These are phyloP conservation scores for Hymenochirus boettgeri DNA, from an alignment of 2,113 vertebrate species.

Conservation along the genomic window DNA sequence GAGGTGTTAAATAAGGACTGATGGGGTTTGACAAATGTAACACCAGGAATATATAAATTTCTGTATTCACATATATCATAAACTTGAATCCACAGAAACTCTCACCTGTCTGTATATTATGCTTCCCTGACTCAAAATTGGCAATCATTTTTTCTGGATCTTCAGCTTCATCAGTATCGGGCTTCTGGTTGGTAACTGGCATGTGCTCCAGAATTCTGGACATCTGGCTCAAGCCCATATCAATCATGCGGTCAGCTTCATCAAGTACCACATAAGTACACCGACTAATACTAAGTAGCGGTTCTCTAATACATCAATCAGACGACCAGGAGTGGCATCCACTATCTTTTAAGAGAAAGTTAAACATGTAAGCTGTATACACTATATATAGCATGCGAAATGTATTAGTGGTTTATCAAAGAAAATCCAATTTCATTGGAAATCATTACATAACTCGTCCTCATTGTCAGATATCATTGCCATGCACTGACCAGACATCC, in stretches of 20 bases:
- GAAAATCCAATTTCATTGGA: too few species aligned
- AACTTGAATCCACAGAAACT: too few species aligned
- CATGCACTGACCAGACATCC: too few species aligned
- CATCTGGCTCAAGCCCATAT: conserved; percentile 98
- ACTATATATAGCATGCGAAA: neutral
- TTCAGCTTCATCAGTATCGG: conserved; percentile 92
- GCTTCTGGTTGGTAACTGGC: conserved; percentile 96
- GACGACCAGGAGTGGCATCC: conserved; percentile 88
- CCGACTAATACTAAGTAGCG: conserved; percentile 92
- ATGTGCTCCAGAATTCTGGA: conserved; percentile 96
- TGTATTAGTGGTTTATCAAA: too few species aligned
- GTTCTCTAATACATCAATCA: conserved; percentile 95
- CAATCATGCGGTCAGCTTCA: conserved; percentile 96
- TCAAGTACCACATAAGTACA: conserved; percentile 96
- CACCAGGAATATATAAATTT: too few species aligned
- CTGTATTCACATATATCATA: too few species aligned
- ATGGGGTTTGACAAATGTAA: too few species aligned
- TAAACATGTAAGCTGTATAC: neutral
- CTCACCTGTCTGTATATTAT: conserved; percentile 95
- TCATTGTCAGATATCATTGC: too few species aligned
- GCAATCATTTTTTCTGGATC: conserved; percentile 94
- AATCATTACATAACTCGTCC: too few species aligned
- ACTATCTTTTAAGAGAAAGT: conserved; percentile 72
- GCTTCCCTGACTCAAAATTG: conserved; percentile 94
- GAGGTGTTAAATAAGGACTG: too few species aligned